Evolutionary conservation across 2,797 vertebrate genomes (phyloP).

Genomic region (Salarias fasciatus): DNA sequence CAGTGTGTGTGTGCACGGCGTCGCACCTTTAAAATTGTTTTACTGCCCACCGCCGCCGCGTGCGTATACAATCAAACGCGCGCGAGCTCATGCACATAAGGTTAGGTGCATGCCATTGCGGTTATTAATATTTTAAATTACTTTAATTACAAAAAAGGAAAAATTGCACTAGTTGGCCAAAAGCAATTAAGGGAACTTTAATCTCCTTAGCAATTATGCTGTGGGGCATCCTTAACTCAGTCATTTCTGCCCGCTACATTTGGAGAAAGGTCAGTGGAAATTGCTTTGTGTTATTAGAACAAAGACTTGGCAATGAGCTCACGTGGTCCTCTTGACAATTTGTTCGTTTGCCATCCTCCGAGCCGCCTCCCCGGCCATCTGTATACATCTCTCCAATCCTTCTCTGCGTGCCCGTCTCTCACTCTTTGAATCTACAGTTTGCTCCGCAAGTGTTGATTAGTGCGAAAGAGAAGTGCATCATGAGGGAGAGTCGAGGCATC

Average conservation of each 20-base stretch:
- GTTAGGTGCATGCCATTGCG: slow-evolving; percentile 57
- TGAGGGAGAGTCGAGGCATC: slow-evolving; percentile 4
- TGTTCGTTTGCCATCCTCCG: slow-evolving; percentile 58
- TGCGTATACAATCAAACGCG: slow-evolving; percentile 17
- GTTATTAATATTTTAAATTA: slow-evolving; percentile 98
- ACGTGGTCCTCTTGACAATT: slow-evolving; percentile 68
- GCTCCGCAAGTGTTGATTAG: slow-evolving; percentile 70
- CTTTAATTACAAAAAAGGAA: slow-evolving; percentile 94
- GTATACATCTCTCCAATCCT: slow-evolving; percentile 60
- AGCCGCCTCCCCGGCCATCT: slow-evolving; percentile 71
- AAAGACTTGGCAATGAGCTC: slow-evolving; percentile 78
- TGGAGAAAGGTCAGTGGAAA: slow-evolving; percentile 89
- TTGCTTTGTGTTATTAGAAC: slow-evolving; percentile 90
- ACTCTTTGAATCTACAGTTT: slow-evolving; percentile 35
- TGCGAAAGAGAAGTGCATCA: slow-evolving; percentile 62
- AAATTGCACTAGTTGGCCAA: slow-evolving; percentile 95
- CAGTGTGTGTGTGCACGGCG: slow-evolving; percentile 10
- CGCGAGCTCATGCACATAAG: slow-evolving; percentile 13
- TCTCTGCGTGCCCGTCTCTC: slow-evolving; percentile 44
- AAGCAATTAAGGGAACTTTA: slow-evolving; percentile 96
- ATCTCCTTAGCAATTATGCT: slow-evolving; percentile 97
- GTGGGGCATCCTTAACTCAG: slow-evolving; percentile 92
- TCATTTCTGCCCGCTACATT: slow-evolving; percentile 87
- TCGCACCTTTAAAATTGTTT: slow-evolving; percentile 11
- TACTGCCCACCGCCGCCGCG: slow-evolving; percentile 19